Base-by-base conservation (phyloP, 1,140 invertebrate genomes). In the Globodera rostochiensis region DNA sequence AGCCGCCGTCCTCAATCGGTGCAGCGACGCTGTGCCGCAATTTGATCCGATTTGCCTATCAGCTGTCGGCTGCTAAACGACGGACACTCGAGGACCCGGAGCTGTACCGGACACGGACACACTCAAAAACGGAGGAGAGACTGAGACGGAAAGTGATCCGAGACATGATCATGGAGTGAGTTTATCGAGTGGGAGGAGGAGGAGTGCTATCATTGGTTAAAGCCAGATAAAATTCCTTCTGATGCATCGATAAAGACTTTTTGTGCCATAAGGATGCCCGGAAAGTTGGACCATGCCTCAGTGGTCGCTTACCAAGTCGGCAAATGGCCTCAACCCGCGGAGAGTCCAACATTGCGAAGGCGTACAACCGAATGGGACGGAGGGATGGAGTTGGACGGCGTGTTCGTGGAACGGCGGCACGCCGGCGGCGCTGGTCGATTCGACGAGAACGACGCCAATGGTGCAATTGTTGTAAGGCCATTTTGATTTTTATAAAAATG, bases 231-330 rank as follows among this genome's bases (percentile, higher is more conserved):
- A 36, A n/a, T 36, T 2, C 36, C 36, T 36, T 36, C 36, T 36
- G 36, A 36, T 36, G 36, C 36, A 36, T 36, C 3, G 36, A 36
- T 36, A 36, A 36, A 36, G 36, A 36, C 45, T 49, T 73, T 21
- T 36, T 81, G 66, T 36, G 36, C 36, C 2, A 36, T 64, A 5
- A 79, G 69, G 88, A 93, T 96, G 81, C 95, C 95, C 3, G 95
- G 95, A n/a, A 96, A 97, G 90, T 90, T 96, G 78, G 95, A 96
- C 91, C 95, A 96, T 90, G 95, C 95, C 25, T 94, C 94, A 9
- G 93, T 95, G 25, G 94, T 95, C 69, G 94, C 95, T 0, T 95
- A 94, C 86, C 93, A 93, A 84, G 93, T 95, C 69, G 88, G 87
- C 36, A 73, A 74, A 60, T 78, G 82, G 74, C 46, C 74, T 21